phyloP scores from a whole-genome alignment of 2,113 vertebrate species.

The Dasyurus viverrinus region DNA sequence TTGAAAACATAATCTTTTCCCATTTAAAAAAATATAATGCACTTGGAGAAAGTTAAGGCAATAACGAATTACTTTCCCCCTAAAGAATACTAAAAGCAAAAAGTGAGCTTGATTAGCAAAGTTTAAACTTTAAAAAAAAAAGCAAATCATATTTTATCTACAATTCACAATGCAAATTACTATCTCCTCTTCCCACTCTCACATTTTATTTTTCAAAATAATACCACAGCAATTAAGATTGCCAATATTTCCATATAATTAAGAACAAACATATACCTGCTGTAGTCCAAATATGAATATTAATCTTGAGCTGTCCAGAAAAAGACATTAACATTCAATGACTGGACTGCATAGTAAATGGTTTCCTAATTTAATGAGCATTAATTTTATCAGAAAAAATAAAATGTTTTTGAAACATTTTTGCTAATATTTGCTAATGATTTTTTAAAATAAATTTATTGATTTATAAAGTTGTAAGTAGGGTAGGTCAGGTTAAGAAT shows the following conservation, averaged over 20 bases:
- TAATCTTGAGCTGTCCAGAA: background rate
- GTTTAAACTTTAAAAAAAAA: background rate
- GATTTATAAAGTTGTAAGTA: background rate
- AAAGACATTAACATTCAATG: background rate
- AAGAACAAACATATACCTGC: background rate
- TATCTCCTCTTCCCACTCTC: background rate
- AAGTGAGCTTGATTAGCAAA: background rate
- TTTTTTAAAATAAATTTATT: background rate
- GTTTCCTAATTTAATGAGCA: background rate
- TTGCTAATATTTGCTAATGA: background rate
- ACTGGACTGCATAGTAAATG: background rate
- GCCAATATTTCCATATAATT: background rate
- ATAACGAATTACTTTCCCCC: background rate
- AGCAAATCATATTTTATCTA: background rate
- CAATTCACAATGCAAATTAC: background rate
- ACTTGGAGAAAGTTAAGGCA: background rate
- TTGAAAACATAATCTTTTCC: background rate
- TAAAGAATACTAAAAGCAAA: background rate
- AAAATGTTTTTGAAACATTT: background rate
- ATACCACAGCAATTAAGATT: background rate
- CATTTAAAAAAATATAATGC: background rate
- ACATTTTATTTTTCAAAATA: slow-evolving; percentile 16
- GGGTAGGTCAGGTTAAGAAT: background rate
- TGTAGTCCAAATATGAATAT: background rate
- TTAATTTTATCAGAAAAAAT: background rate